Conservation (phyloP, 2,888 invertebrate species). For the Anoplius nigerrimus region DNA sequence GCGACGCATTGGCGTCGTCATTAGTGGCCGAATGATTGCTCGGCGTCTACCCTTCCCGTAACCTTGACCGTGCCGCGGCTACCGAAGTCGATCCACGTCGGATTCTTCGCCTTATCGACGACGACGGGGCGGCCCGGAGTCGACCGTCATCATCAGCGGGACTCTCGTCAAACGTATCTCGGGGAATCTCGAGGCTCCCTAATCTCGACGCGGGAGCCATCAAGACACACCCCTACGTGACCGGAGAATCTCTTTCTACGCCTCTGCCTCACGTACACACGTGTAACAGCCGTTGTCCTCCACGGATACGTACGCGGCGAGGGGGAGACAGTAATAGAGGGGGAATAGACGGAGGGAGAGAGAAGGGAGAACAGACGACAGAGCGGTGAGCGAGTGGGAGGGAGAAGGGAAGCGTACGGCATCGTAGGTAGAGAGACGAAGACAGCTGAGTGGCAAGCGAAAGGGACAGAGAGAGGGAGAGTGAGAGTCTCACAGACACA, state of each 20-base stretch:
- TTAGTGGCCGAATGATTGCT: neutral
- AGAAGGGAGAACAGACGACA: neutral
- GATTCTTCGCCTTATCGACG: too few relatives aligned
- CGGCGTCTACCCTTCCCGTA: neutral
- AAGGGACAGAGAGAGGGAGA: constrained; percentile 2
- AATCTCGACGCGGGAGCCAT: too few relatives aligned
- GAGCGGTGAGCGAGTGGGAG: neutral
- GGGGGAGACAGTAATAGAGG: neutral
- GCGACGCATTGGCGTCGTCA: constrained; percentile 25
- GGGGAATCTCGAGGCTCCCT: too few relatives aligned
- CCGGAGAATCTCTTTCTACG: too few relatives aligned
- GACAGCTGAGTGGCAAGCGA: neutral
- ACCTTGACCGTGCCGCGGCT: too few relatives aligned
- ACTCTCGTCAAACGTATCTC: too few relatives aligned
- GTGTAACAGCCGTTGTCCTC: too few relatives aligned
- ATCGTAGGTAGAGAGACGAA: neutral
- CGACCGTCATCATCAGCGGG: too few relatives aligned
- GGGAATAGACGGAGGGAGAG: constrained; percentile 1
- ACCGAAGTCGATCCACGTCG: too few relatives aligned
- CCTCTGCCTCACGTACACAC: too few relatives aligned
- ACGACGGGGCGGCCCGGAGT: too few relatives aligned
- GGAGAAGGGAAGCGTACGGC: neutral
- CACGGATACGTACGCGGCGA: neutral
- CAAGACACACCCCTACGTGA: too few relatives aligned
- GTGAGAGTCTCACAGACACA: constrained; percentile 20